Conservation (phyloP, 1,140 invertebrate genomes). For the Zaprionus kolodkinae region DNA sequence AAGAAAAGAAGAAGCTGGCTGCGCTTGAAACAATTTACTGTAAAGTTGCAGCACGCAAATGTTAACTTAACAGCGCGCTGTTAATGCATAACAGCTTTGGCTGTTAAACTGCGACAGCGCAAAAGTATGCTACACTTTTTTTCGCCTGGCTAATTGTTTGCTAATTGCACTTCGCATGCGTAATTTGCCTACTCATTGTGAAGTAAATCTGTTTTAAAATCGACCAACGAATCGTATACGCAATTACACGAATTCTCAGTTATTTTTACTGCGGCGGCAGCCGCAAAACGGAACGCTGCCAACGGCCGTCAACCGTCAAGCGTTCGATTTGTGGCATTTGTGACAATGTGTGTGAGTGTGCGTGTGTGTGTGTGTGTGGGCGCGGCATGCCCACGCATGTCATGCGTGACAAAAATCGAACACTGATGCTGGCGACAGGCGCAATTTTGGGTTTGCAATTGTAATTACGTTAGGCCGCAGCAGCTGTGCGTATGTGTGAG, state of each 20-base stretch:
- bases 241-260: slow-evolving; percentile 42
- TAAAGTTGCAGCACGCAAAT: too few species aligned
- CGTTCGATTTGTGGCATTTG: slow-evolving; percentile 64
- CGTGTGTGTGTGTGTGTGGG: neutral
- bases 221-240: slow-evolving; percentile 40
- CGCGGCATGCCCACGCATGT: slow-evolving; percentile 3
- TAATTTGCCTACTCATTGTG: slow-evolving; percentile 21
- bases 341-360: slow-evolving; percentile 30
- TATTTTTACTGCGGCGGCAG: slow-evolving; percentile 20
- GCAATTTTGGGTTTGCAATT: slow-evolving; percentile 58
- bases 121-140: neutral
- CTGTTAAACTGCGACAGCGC: neutral
- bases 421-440: slow-evolving; percentile 56
- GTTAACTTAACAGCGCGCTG: too few species aligned
- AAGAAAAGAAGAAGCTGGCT: slow-evolving; percentile 2
- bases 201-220: slow-evolving; percentile 31
- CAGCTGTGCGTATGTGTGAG: slow-evolving; percentile 26
- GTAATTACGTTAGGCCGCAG: slow-evolving; percentile 65
- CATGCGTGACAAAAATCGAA: slow-evolving; percentile 67
- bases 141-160: neutral
- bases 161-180: neutral
- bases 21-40: too few species aligned
- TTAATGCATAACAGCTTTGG: neutral
- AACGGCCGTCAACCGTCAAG: slow-evolving; percentile 16
- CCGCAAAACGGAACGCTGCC: slow-evolving; percentile 25